Conservation (phyloP, 2,797 vertebrate species). For the Lemur catta region DNA sequence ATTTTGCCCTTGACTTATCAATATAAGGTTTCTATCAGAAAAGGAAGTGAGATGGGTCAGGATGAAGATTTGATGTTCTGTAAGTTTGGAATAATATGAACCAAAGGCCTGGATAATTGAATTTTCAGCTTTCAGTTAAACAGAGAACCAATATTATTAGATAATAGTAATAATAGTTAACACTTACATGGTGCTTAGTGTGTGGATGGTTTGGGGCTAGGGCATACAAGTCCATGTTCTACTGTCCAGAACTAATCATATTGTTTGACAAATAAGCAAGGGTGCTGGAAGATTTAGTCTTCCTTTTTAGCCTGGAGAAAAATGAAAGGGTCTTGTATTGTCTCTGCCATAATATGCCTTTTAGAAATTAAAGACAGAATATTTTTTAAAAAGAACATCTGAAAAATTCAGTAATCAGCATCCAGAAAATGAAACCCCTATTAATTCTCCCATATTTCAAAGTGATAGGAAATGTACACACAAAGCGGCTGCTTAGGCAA, state of each 20-base stretch:
- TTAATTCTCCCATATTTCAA: background rate
- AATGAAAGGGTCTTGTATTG: background rate
- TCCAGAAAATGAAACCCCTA: background rate
- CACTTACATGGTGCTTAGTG: background rate
- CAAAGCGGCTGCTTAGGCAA: background rate
- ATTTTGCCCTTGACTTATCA: background rate
- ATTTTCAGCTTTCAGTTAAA: background rate
- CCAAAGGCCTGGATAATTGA: background rate
- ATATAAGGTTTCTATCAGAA: background rate
- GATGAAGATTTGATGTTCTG: background rate
- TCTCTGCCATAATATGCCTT: background rate
- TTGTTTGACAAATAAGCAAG: background rate
- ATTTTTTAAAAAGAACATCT: background rate
- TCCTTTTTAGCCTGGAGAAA: background rate
- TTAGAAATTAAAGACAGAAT: background rate
- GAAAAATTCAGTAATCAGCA: background rate
- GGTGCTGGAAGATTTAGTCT: background rate
- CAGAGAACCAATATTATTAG: background rate
- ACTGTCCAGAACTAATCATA: background rate
- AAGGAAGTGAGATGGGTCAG: background rate
- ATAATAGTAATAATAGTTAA: background rate
- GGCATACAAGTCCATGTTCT: background rate
- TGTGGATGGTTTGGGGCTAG: background rate
- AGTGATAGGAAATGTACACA: background rate
- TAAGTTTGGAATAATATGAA: background rate